Evolutionary conservation across 2,797 vertebrate species (phyloP), one percentile per base, ranked within the genome.

Genomic region (Paguma larvata): DNA sequence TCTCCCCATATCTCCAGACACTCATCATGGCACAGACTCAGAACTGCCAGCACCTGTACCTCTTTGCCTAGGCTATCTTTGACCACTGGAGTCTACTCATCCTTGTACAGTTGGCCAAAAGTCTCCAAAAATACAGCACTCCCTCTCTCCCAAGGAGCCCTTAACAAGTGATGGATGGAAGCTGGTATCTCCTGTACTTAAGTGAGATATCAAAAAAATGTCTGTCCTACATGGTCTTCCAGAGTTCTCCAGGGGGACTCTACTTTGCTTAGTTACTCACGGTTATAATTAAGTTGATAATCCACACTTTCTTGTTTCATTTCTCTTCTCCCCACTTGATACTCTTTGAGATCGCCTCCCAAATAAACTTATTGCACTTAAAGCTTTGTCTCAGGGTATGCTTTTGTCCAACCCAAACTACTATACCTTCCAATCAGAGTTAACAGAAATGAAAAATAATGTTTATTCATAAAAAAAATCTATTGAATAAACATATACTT

Each of bases 1-100:
- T 62, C 62, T 56, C n/a, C 1, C 1, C 0, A 0, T 32, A n/a
- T 19, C 21, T 3, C 9, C 16, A 79, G 23, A 11, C 10, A 21
- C 44, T 67, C 46, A 30, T 4, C 27, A 72, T 19, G 56, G 53
- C 19, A 14, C 15, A 51, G 15, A 79, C 32, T 91, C 15, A 63
- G 23, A 56, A 78, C 10, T 59, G 27, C 27, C 46, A 41, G 53
- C 4, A n/a, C 21, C 48, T 53, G 30, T 6, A n/a, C 44, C 30
- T 51, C 25, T 67, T 73, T 85, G 34, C 14, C 30, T 34, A 13
- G 5, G 5, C 23, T 67, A 5, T 34, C 68, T 27, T 46, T 34
- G 30, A 80, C 38, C 4, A 15, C 18, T 14, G 41, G 8, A 85
- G n/a, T 48, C 27, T 79, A 84, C 59, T 25, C 5, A 38, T 9